A percentile compares a stretch with the other conserved stretches of the same genome.
Evolutionary conservation across 2,888 invertebrate species (phyloP).

Genomic region (Nycteola revayana): DNA sequence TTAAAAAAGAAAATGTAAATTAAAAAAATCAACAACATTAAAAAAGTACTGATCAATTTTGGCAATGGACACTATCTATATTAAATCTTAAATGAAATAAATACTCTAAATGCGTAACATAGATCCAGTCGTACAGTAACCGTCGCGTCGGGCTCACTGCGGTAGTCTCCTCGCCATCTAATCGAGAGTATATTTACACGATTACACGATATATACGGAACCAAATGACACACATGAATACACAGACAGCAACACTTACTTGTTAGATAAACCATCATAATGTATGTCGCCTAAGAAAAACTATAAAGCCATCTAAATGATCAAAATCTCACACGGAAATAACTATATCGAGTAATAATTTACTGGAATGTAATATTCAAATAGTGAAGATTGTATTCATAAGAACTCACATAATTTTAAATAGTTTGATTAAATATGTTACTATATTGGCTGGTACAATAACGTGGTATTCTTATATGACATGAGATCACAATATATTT

Average conservation of each 20-base stretch:
- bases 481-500: slow-evolving; percentile 71
- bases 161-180: slow-evolving; percentile 43
- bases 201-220: slow-evolving; percentile 52
- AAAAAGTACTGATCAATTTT: slow-evolving; percentile 78
- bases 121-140: slow-evolving; percentile 63
- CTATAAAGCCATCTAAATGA: slow-evolving; percentile 69
- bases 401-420: slow-evolving; percentile 45
- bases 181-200: slow-evolving; percentile 65
- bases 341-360: slow-evolving; percentile 50
- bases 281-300: slow-evolving; percentile 62
- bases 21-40: slow-evolving; percentile 69
- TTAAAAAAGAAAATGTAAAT: slow-evolving; percentile 66
- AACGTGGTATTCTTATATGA: slow-evolving; percentile 58
- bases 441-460: slow-evolving; percentile 41
- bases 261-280: slow-evolving; percentile 53
- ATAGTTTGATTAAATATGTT: slow-evolving; percentile 48
- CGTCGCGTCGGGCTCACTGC: slow-evolving; percentile 53
- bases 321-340: slow-evolving; percentile 64
- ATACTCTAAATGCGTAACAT: slow-evolving; percentile 65
- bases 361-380: slow-evolving; percentile 73
- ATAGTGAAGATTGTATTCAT: slow-evolving; percentile 51
- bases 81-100: slow-evolving; percentile 74
- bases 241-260: slow-evolving; percentile 57
- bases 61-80: slow-evolving; percentile 78
- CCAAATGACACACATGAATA: slow-evolving; percentile 59